These are phyloP conservation scores for Clarias batrachus DNA, from an alignment of 2,113 vertebrate genomes.

Conservation along the genomic window DNA sequence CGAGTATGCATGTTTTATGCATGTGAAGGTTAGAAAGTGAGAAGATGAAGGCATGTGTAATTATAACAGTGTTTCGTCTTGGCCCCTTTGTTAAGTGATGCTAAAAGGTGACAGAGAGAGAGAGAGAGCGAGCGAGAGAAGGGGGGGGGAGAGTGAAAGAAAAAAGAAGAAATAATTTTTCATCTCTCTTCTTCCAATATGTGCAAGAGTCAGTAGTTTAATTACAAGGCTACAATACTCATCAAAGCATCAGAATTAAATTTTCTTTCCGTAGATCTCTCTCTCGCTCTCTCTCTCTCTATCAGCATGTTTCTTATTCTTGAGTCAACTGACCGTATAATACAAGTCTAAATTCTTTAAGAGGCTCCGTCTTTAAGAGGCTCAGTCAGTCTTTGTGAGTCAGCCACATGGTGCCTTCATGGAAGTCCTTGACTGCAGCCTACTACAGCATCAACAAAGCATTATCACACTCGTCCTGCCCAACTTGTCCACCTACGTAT, in stretches of 20 bases:
- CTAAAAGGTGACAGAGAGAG: conserved; percentile 8
- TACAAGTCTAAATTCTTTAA: neutral
- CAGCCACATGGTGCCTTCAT: neutral
- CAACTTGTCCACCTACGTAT: conserved; percentile 17
- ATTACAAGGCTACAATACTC: conserved; percentile 51
- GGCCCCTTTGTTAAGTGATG: conserved; percentile 6
- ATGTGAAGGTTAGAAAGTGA: conserved; percentile 5
- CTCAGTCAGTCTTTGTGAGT: conserved; percentile 23
- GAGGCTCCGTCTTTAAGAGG: neutral
- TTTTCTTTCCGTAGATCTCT: conserved; percentile 39
- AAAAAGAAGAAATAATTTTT: conserved; percentile 1
- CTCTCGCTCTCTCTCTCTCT: neutral
- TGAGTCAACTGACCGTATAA: neutral
- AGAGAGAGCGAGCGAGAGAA: neutral
- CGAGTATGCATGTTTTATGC: conserved; percentile 11
- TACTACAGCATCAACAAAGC: neutral
- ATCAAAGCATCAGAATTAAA: conserved; percentile 52
- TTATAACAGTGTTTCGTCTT: conserved; percentile 23
- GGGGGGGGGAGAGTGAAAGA: neutral
- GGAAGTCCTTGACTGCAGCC: conserved; percentile 23
- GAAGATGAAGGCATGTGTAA: conserved; percentile 31
- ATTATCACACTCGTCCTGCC: neutral
- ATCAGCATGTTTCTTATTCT: neutral
- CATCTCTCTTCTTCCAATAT: conserved; percentile 24
- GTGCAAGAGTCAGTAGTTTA: conserved; percentile 47